Evolutionary conservation across 2,888 invertebrate genomes (phyloP), one percentile per base, ranked within the genome.

Genomic region (Stenodera caucasica): DNA sequence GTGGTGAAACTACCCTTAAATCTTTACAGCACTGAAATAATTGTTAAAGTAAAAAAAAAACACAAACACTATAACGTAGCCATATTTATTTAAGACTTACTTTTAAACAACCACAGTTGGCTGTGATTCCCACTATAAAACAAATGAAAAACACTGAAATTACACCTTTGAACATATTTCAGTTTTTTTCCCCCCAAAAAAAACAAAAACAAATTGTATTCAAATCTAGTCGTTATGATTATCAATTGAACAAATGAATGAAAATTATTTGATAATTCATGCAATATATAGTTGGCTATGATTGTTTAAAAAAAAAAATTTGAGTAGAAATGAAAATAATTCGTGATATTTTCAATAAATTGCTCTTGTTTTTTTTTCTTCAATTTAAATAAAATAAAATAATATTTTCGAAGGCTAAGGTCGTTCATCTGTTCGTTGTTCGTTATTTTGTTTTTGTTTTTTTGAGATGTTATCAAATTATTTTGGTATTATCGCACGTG

Each of bases 61-160:
- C 51, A 26, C 26, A 26, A 26, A 26, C 5, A 26, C 26, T 26
- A 4, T 26, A 4, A 26, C 26, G 26, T 26, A 26, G 26, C 2
- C 3, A 26, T 26, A 26, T 51, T 58, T 15, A 26, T 26, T 40
- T 23, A 11, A 52, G n/a, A 72, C 77, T 75, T 71, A 78, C 79
- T 65, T 75, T 75, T 30, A 78, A 65, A 58, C 79, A 80, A 40
- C 79, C 79, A 57, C 80, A 80, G 56, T 78, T 70, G 4, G 75
- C 75, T 12, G 58, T 64, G 26, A 68, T 72, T 29, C 65, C 63
- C 32, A 66, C 67, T 23, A 67, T 56, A 14, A 73, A 35, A 12
- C 65, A 62, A 45, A 70, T 21, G 12, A 74, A 56, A 6, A 55
- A 12, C 21, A 60, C 33, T 3, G 49, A 18, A 45, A 58, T 8